phyloP scores from a whole-genome alignment of 2,797 vertebrate genomes.

The Rhyacichthys aspro region DNA sequence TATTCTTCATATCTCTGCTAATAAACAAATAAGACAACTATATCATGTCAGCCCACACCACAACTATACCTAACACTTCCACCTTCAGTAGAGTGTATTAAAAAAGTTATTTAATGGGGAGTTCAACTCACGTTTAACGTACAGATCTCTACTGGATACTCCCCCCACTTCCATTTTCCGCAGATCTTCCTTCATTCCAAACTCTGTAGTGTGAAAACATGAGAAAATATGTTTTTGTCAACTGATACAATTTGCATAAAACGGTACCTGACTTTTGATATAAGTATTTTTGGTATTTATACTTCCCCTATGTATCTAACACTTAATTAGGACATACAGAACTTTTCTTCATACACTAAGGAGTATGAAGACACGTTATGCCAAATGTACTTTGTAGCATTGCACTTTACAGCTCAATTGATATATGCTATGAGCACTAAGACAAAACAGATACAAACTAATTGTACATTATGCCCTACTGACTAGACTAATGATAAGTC shows the following conservation, averaged over 20 bases:
- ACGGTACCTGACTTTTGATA: no score
- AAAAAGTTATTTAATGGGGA: background rate
- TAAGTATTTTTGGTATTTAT: no score
- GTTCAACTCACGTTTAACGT: constrained; percentile 91
- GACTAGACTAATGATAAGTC: background rate
- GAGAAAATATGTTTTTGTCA: background rate
- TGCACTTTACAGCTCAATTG: background rate
- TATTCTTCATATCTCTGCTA: background rate
- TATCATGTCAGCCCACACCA: background rate
- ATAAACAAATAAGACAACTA: constrained; percentile 10
- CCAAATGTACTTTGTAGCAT: no score
- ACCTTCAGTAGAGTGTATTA: background rate
- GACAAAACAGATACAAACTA: background rate
- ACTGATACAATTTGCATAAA: no score
- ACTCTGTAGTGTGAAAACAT: constrained; percentile 79
- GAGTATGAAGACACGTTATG: no score
- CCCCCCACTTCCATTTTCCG: constrained; percentile 90
- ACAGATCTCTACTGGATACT: constrained; percentile 90
- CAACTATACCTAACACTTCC: background rate
- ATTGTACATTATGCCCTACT: background rate
- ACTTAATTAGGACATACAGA: no score
- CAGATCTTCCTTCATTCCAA: constrained; percentile 91
- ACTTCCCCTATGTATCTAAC: no score
- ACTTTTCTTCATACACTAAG: no score
- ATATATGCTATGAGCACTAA: background rate